Evolutionary conservation across 92 coral and sea anemone genomes (phyloP), one percentile per base, ranked within the genome.

Genomic region (Zoanthus gigantus): DNA sequence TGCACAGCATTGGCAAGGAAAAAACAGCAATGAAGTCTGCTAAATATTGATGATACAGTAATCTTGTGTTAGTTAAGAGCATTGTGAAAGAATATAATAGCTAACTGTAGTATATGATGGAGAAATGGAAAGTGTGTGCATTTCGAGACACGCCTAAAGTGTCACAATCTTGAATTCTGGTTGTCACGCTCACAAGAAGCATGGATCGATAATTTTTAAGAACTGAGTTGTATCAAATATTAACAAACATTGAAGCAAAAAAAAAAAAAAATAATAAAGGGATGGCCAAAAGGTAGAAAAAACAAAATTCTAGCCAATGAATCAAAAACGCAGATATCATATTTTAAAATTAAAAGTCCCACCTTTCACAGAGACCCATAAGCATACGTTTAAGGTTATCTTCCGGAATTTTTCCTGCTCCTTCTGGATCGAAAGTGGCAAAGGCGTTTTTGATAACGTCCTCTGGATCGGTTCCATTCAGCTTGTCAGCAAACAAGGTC

Each of bases 401-500:
- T 75, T 96, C 99, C 67, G 92, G 90, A 45, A 96, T 83, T 72
- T 84, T 76, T 3, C 99, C 99, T 14, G 84, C 77, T 47, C 98
- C 98, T 7, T 89, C 98, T 0, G 53, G 57, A 73, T 96, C 99
- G 78, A 96, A 96, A 28, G 96, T 92, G 46, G 92, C 94, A 76
- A 96, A 96, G 17, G 99, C 99, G 65, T 94, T 92, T 45, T 93
- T 76, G 54, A 96, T 96, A 88, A 96, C 97, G 56, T 96, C 99
- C 83, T 96, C 99, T 9, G 99, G 99, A 53, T 96, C 99, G 7
- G 99, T 96, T 15, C 99, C 99, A 76, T 93, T 95, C 17, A 96
- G 95, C 88, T 95, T 96, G 87, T 96, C 99, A 9, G 98, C 99
- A 88, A 96, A 95, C 69, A 96, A 78, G 42, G 99, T 95, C 84